Percentiles rank a stretch among this genome's conserved stretches.
Conservation (phyloP, 2,797 vertebrate species). For the Phalloptychus januarius region DNA sequence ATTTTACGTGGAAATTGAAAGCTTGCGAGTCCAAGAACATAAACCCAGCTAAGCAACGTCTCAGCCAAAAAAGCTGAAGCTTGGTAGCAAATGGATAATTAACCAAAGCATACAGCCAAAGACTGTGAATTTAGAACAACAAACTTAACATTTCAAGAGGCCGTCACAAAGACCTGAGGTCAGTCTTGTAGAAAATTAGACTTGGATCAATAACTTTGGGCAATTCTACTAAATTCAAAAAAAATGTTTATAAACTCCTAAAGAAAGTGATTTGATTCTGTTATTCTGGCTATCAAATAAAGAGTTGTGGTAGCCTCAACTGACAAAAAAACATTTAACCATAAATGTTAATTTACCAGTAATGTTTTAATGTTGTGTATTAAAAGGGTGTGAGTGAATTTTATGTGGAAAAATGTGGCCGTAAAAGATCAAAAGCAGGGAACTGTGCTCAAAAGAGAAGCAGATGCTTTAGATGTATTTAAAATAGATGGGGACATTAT, state of each 20-base stretch:
- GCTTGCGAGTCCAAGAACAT: not conserved
- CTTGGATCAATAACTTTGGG: not conserved
- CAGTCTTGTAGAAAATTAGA: not conserved
- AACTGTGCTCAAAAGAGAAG: not conserved
- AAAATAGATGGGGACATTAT: not conserved
- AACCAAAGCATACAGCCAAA: not conserved
- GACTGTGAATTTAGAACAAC: not conserved
- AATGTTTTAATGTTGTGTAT: not conserved
- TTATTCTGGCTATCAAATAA: no score
- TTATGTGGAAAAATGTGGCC: not conserved
- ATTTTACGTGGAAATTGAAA: not conserved
- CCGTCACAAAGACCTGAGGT: not conserved
- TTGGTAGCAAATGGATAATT: not conserved
- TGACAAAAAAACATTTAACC: not conserved
- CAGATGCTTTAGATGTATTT: not conserved
- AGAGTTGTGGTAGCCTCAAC: no score
- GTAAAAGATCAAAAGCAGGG: not conserved
- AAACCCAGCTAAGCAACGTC: not conserved
- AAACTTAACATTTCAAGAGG: not conserved
- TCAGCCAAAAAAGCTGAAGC: not conserved
- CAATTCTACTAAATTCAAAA: no score
- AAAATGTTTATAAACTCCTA: no score
- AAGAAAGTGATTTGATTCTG: no score
- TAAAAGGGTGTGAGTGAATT: not conserved
- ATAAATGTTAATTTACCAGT: not conserved